These are phyloP conservation scores for Planococcus citri DNA, from an alignment of 1,140 invertebrate genomes.

Conservation along the genomic window DNA sequence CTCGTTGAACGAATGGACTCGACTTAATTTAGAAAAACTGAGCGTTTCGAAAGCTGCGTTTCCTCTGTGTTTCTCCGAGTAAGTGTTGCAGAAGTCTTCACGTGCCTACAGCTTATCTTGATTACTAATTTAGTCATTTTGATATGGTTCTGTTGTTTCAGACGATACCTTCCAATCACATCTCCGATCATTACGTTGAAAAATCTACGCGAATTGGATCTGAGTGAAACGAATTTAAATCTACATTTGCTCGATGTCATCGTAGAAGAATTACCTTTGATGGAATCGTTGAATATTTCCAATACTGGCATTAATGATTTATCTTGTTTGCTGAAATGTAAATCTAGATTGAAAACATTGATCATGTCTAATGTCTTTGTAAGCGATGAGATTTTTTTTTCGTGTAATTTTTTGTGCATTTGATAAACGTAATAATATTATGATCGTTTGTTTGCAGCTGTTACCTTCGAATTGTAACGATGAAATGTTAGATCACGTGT, in stretches of 20 bases:
- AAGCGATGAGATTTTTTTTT: slow-evolving; percentile 26
- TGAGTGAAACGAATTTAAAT: slow-evolving; percentile 53
- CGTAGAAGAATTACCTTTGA: slow-evolving; percentile 50
- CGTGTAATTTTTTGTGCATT: too few species aligned
- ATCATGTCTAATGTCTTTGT: slow-evolving; percentile 52
- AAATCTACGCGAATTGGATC: slow-evolving; percentile 52
- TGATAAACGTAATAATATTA: too few species aligned
- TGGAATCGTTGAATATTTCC: slow-evolving; percentile 59
- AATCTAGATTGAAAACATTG: slow-evolving; percentile 46
- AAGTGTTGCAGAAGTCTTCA: too few species aligned
- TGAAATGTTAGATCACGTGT: neutral
- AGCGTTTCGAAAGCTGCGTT: slow-evolving; percentile 43
- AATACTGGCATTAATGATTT: slow-evolving; percentile 54
- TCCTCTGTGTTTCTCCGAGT: slow-evolving; percentile 52
- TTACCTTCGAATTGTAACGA: neutral
- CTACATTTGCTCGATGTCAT: slow-evolving; percentile 43
- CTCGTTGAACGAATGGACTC: slow-evolving; percentile 58
- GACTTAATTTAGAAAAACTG: slow-evolving; percentile 49
- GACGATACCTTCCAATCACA: too few species aligned
- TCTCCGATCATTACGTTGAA: slow-evolving; percentile 37
- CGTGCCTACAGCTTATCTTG: too few species aligned
- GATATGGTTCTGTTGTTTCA: too few species aligned
- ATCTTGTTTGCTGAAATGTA: slow-evolving; percentile 46
- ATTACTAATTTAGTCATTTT: too few species aligned
- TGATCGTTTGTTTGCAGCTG: neutral